Base-by-base conservation (phyloP, 64 coral and sea anemone genomes). In the Montipora efflorescens region DNA sequence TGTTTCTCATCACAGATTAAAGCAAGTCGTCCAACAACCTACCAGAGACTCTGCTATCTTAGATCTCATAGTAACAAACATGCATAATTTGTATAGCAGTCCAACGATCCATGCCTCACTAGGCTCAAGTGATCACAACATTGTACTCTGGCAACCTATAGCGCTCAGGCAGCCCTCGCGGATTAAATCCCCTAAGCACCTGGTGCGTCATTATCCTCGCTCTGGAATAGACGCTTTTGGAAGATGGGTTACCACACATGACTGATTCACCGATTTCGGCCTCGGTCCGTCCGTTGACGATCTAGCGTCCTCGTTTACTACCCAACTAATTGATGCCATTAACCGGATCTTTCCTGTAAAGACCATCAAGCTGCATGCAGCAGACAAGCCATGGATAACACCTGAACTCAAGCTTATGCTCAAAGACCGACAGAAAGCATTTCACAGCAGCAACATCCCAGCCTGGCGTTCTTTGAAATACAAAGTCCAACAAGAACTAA, bases 21-120 rank as follows among this genome's bases (percentile, higher is more conserved):
- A 96, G 53, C 90, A 96, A 93, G 90, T 96, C 43, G 90, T 96
- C 68, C 52, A 96, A 61, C 86, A 77, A 47, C 90, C 86, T 82
- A 92, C 90, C 74, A 89, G 94, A 78, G 70, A 62, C 23, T 23
- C 28, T 44, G 67, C 84, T 61, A 92, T 79, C n/a, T 92, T 92
- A 95, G 89, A 95, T 68, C 89, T 95, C 71, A 91, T 82, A 87
- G 52, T 91, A 50, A 92, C 90, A 59, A 95, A 95, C 14, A 64
- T 92, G 68, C 70, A 74, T 67, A 76, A 80, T 76, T 28, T 92
- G 3, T 89, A 89, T 90, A 55, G 44, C 16, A 94, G 67, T 46
- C 68, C 87, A 13, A 57, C 22, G 18, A 67, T 79, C 62, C 25
- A 53, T 46, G 94, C 77, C 53, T 53, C 90, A 0, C 36, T 92